Conservation (phyloP, 2,113 vertebrate species). For the Lipophrys pholis region DNA sequence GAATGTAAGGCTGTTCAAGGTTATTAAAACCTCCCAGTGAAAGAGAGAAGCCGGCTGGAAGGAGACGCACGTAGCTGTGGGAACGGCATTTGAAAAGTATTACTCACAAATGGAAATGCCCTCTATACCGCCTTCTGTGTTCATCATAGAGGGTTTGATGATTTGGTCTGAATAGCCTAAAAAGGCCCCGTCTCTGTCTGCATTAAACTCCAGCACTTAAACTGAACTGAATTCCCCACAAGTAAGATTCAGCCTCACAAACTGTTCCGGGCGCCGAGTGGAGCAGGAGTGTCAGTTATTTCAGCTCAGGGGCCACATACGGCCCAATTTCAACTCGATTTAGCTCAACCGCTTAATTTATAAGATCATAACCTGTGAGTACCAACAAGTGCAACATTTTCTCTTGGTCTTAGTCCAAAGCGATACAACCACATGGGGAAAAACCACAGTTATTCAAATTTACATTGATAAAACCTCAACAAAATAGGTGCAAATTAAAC, state of each 20-base stretch:
- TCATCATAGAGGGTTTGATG: slow-evolving; percentile 5
- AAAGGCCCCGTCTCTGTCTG: neutral
- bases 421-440: no score
- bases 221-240: neutral
- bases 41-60: slow-evolving; percentile 16
- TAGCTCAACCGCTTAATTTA: no score
- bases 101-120: slow-evolving; percentile 26
- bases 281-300: neutral
- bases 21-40: slow-evolving; percentile 55
- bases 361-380: no score
- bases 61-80: slow-evolving; percentile 5
- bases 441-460: no score
- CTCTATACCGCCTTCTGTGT: neutral
- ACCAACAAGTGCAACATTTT: no score
- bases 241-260: neutral
- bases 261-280: neutral
- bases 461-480: no score
- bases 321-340: no score
- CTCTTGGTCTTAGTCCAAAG: no score
- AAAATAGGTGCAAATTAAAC: no score
- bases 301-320: no score
- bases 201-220: neutral
- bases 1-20: slow-evolving; percentile 39
- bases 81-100: slow-evolving; percentile 28
- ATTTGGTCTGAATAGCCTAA: slow-evolving; percentile 10